phyloP scores from a whole-genome alignment of 2,113 vertebrate species.

The Prochilodus magdalenae region DNA sequence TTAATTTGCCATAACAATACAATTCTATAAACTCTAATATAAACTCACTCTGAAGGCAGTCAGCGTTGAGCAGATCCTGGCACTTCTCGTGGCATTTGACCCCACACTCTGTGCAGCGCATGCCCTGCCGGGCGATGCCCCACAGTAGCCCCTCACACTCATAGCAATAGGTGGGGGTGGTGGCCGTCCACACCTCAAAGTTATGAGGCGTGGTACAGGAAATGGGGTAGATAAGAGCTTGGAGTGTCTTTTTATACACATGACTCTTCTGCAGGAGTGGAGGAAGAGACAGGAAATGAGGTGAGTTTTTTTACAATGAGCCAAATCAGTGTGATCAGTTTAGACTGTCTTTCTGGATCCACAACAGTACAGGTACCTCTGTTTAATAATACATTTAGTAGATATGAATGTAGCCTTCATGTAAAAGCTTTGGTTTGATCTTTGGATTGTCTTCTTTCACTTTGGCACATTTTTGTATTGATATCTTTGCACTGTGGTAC shows the following conservation, averaged over 20 bases:
- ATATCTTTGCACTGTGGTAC: no score
- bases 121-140: conserved; percentile 98
- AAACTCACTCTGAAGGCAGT: conserved; percentile 98
- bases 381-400: no score
- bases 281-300: background rate
- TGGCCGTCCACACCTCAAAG: conserved; percentile 99
- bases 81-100: conserved; percentile 99
- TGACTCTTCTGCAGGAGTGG: conserved; percentile 88
- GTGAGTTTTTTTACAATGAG: no score
- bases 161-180: conserved; percentile 98
- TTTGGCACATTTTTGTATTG: no score
- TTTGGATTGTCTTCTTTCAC: no score
- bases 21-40: background rate
- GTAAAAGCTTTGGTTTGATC: no score
- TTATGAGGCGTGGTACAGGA: conserved; percentile 98
- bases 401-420: no score
- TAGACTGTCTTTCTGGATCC: no score
- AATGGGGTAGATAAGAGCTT: conserved; percentile 99
- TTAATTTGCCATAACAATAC: background rate
- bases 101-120: conserved; percentile 96
- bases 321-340: no score
- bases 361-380: no score
- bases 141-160: conserved; percentile 98
- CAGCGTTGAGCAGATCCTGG: conserved; percentile 96
- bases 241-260: conserved; percentile 98